Evolutionary conservation across 1,140 invertebrate species (phyloP).

Genomic region (Drosophila subobscura): DNA sequence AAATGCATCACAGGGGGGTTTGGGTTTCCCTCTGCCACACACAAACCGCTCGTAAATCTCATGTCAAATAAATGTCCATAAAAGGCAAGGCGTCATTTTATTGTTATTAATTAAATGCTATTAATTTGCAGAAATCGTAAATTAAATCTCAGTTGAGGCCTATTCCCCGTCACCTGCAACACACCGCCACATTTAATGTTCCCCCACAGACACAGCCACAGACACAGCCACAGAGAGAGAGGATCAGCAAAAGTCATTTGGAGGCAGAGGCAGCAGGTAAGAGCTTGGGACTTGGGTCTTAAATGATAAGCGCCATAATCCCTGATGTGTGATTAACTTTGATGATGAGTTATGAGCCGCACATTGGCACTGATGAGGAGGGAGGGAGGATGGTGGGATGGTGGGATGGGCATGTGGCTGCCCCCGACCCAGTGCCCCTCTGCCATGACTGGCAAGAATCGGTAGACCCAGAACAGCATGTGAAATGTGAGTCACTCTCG

Average conservation of each 20-base stretch:
- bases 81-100: constrained; percentile 78
- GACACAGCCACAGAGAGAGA: not conserved
- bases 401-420: not conserved
- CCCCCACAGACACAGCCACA: constrained; percentile 33
- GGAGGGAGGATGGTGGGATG: constrained; percentile 10
- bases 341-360: constrained; percentile 82
- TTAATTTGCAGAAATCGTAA: constrained; percentile 83
- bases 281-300: constrained; percentile 49
- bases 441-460: constrained; percentile 75
- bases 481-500: constrained; percentile 77
- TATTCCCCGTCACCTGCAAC: constrained; percentile 32
- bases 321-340: constrained; percentile 82
- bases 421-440: not conserved
- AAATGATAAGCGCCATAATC: constrained; percentile 83
- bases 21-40: not conserved
- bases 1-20: no score
- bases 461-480: constrained; percentile 48
- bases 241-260: constrained; percentile 67
- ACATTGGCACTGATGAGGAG: constrained; percentile 73
- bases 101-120: constrained; percentile 82
- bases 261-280: constrained; percentile 39
- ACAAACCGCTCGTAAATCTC: constrained; percentile 60
- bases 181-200: constrained; percentile 62
- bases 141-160: constrained; percentile 70
- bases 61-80: constrained; percentile 78